Base-by-base conservation (phyloP, 2,113 vertebrate species). In the Thinocorus orbignyianus region DNA sequence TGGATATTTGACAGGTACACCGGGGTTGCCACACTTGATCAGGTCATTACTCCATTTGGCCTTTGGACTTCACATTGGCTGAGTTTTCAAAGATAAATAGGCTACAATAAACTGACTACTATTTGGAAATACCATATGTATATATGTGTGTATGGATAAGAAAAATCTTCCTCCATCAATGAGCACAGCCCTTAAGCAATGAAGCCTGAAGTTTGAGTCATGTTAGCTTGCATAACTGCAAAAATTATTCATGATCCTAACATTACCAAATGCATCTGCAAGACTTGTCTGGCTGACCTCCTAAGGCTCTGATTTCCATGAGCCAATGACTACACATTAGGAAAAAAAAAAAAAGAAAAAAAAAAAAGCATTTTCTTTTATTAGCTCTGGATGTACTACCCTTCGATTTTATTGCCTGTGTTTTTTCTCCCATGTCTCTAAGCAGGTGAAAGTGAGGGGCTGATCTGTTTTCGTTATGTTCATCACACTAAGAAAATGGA, bases 191-290 rank as follows among this genome's bases (percentile, higher is more conserved):
- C 5, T 92, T 87, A 60, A 46, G 74, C 74, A 93, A 7, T 70
- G 71, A 86, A 92, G 57, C 61, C 81, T 91, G 33, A 93, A 49
- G 42, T 70, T 83, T 91, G 35, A 93, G 48, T 85, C 65, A 19
- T 81, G 37, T 93, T 70, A 90, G 25, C 61, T 91, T 95, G 76
- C 33, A 80, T 64, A 84, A 74, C 17, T 70, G 33, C 25, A 93
- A 87, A 97, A 86, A 48, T 81, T 89, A 91, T 96, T 91, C 70
- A 72, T 62, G 10, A 93, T 60, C 37, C 19, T 88, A 93, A 76
- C 8, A 1, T 76, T 89, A 88, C 31, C n/a, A 92, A 91, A 74
- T 51, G 19, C 11, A 92, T 94, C 69, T 94, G 77, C n/a, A 55
- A 46, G 39, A 37, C 73, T 69, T 81, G 52, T 72, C 77, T 89